phyloP scores from a whole-genome alignment of 2,888 invertebrate species.

The Biston betularia region DNA sequence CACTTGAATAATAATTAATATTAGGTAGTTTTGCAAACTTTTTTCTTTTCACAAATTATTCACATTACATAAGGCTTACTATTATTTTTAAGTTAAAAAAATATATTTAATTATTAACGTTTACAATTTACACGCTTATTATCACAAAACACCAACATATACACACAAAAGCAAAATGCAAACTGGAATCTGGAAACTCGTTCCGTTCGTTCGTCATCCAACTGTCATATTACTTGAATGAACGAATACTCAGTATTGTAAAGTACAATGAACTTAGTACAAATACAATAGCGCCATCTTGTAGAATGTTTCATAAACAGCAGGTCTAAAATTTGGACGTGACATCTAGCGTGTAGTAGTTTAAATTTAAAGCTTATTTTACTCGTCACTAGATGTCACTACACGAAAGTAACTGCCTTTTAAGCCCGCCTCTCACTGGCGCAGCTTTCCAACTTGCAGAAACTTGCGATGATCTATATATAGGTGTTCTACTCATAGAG shows the following conservation, averaged over 20 bases:
- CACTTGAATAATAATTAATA: conserved; percentile 31
- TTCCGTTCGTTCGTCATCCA: neutral
- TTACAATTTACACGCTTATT: neutral
- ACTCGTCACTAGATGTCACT: conserved; percentile 54
- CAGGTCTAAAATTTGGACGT: neutral
- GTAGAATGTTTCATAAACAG: conserved; percentile 15
- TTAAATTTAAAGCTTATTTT: conserved; percentile 27
- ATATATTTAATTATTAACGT: neutral
- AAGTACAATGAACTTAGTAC: conserved; percentile 41
- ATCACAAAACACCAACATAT: conserved; percentile 1
- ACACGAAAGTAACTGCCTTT: neutral
- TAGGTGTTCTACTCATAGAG: too few relatives aligned
- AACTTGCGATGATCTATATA: too few relatives aligned
- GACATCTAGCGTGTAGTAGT: conserved; percentile 46
- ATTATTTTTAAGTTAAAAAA: too few relatives aligned
- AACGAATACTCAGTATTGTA: conserved; percentile 23
- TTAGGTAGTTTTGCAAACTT: neutral
- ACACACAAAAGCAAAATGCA: conserved; percentile 9
- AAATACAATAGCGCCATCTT: conserved; percentile 51
- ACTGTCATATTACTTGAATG: conserved; percentile 9
- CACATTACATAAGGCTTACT: too few relatives aligned
- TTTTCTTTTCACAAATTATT: too few relatives aligned
- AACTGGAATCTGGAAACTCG: conserved; percentile 1
- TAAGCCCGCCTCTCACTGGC: neutral
- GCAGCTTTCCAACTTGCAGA: too few relatives aligned